Percentiles rank a stretch among this genome's conserved stretches.
Evolutionary conservation across 2,797 vertebrate species (phyloP).

Genomic region (Scyliorhinus canicula): DNA sequence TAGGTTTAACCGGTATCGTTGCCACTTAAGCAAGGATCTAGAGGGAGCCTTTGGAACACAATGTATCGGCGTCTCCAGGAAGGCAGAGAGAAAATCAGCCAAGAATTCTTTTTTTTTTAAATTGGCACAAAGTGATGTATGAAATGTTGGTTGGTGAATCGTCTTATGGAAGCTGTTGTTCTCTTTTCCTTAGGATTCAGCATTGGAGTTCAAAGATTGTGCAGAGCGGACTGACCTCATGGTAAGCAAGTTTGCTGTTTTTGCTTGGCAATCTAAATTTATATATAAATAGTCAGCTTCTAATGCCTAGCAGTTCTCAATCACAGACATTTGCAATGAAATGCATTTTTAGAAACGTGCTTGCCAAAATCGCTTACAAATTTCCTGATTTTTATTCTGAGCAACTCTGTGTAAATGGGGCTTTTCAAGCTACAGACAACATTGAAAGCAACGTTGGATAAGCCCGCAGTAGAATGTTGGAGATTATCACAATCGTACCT

Average conservation of each 20-base stretch:
- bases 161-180: neutral
- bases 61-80: neutral
- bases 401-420: neutral
- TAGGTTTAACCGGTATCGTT: neutral
- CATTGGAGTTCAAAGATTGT: slow-evolving; percentile 29
- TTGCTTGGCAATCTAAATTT: neutral
- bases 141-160: neutral
- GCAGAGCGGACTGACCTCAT: slow-evolving; percentile 25
- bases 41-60: neutral
- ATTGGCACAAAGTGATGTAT: neutral
- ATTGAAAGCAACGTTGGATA: neutral
- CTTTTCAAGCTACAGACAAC: neutral
- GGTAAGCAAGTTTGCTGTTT: slow-evolving; percentile 24
- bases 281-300: neutral
- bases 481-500: neutral
- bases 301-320: neutral
- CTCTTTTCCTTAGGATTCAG: slow-evolving; percentile 30
- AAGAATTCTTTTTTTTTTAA: neutral
- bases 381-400: neutral
- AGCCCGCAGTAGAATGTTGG: neutral
- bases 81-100: neutral
- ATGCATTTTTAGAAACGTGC: neutral
- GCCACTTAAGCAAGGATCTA: neutral
- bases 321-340: too few species aligned
- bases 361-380: neutral